Evolutionary conservation across 1,140 invertebrate species (phyloP).

Genomic region (Meloidogyne hapla): DNA sequence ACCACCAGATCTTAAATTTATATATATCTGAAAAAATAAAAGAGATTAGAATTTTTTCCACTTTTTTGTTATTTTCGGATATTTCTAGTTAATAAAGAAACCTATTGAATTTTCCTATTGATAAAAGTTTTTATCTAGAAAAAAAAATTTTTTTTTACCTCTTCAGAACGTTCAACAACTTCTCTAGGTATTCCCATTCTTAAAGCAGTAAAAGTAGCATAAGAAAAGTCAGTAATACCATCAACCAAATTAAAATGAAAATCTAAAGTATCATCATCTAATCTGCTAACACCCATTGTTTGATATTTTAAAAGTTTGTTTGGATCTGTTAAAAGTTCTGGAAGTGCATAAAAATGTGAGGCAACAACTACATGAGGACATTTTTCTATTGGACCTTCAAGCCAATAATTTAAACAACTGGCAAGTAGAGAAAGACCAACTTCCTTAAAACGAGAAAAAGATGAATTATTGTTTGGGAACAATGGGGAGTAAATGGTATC

Average conservation of each 20-base stretch:
- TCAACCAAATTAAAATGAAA: slow-evolving; percentile 53
- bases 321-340: slow-evolving; percentile 35
- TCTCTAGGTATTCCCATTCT: slow-evolving; percentile 51
- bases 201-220: slow-evolving; percentile 52
- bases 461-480: too few relatives aligned
- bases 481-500: too few relatives aligned
- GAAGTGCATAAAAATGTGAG: slow-evolving; percentile 58
- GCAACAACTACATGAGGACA: slow-evolving; percentile 58
- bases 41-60: too few relatives aligned
- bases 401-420: slow-evolving; percentile 58
- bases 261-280: slow-evolving; percentile 38
- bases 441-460: slow-evolving; percentile 49
- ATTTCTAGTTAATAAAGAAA: too few relatives aligned
- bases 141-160: slow-evolving; percentile 44
- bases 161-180: slow-evolving; percentile 48
- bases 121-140: too few relatives aligned
- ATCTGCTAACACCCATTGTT: slow-evolving; percentile 53
- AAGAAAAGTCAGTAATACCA: slow-evolving; percentile 51
- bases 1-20: slow-evolving; percentile 19
- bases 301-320: slow-evolving; percentile 40
- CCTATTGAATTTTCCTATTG: too few relatives aligned
- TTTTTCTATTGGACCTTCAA: slow-evolving; percentile 39
- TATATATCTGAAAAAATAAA: slow-evolving; percentile 14
- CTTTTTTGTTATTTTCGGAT: too few relatives aligned
- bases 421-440: slow-evolving; percentile 58